Evolutionary conservation across 2,113 vertebrate species (phyloP).

Genomic region (Chamaea fasciata): DNA sequence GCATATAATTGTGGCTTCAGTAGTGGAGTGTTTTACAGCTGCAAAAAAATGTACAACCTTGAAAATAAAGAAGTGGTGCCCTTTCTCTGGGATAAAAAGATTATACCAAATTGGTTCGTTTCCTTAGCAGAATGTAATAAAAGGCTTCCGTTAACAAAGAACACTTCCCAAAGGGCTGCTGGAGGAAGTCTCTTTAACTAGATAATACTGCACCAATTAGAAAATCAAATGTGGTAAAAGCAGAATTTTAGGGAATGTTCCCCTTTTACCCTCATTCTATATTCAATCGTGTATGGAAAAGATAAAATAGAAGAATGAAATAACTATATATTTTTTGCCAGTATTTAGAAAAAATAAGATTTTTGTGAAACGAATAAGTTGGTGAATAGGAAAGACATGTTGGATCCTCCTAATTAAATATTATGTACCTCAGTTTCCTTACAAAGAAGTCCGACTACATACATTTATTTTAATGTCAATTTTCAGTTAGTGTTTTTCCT

Average conservation of each 20-base stretch:
- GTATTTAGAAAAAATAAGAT: not conserved
- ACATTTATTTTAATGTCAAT: not conserved
- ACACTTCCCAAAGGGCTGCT: constrained; percentile 51
- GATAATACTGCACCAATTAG: constrained; percentile 43
- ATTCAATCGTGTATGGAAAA: not conserved
- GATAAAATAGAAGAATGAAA: not conserved
- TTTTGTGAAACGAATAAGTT: not conserved
- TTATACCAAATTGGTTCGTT: constrained; percentile 63
- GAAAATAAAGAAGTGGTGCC: constrained; percentile 71
- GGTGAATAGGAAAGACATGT: not conserved
- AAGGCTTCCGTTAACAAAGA: constrained; percentile 66
- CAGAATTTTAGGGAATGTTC: constrained; percentile 20
- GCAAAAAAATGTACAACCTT: constrained; percentile 63
- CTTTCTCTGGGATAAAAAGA: constrained; percentile 67
- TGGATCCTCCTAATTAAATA: not conserved
- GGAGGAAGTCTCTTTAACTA: constrained; percentile 40
- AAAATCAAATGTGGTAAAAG: constrained; percentile 60
- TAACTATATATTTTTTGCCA: not conserved
- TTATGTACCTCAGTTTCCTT: not conserved
- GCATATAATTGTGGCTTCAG: constrained; percentile 66
- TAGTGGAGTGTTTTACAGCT: constrained; percentile 59
- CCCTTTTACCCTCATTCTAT: constrained; percentile 33
- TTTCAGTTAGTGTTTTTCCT: not conserved
- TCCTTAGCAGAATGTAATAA: constrained; percentile 68
- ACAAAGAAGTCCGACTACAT: rapidly evolving